Evolutionary conservation across 2,888 invertebrate genomes (phyloP).

Genomic region (Selenia dentaria): DNA sequence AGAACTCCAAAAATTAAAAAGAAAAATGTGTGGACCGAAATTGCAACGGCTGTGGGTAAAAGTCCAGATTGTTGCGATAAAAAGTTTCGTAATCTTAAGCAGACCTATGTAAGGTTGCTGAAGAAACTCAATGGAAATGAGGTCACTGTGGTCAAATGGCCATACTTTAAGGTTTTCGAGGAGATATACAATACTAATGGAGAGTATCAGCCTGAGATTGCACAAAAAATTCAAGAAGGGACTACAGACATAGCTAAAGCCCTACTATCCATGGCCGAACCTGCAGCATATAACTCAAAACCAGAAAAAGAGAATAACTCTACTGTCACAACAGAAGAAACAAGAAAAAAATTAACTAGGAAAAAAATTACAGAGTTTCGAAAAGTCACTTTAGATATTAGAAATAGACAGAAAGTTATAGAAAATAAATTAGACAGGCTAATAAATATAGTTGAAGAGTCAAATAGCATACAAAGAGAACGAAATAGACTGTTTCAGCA

Average conservation of each 20-base stretch:
- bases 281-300: constrained; percentile 45
- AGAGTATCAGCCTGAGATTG: constrained; percentile 70
- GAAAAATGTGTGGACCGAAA: constrained; percentile 74
- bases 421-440: constrained; percentile 75
- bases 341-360: constrained; percentile 53
- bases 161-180: constrained; percentile 73
- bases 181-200: constrained; percentile 70
- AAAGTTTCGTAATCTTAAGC: constrained; percentile 75
- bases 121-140: constrained; percentile 66
- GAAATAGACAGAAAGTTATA: constrained; percentile 68
- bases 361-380: constrained; percentile 66
- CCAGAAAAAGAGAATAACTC: constrained; percentile 55
- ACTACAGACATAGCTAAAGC: constrained; percentile 65
- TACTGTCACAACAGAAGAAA: constrained; percentile 53
- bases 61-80: constrained; percentile 73
- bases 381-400: constrained; percentile 70
- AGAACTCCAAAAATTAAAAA: constrained; percentile 75
- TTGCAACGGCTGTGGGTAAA: constrained; percentile 63
- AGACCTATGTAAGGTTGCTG: constrained; percentile 69
- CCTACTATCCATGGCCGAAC: constrained; percentile 57
- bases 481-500: constrained; percentile 71
- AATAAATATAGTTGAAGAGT: constrained; percentile 76
- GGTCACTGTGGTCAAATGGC: constrained; percentile 66
- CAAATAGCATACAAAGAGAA: constrained; percentile 73
- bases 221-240: constrained; percentile 64